Base-by-base conservation (phyloP, 2,113 vertebrate species). In the Corydoras maculifer region DNA sequence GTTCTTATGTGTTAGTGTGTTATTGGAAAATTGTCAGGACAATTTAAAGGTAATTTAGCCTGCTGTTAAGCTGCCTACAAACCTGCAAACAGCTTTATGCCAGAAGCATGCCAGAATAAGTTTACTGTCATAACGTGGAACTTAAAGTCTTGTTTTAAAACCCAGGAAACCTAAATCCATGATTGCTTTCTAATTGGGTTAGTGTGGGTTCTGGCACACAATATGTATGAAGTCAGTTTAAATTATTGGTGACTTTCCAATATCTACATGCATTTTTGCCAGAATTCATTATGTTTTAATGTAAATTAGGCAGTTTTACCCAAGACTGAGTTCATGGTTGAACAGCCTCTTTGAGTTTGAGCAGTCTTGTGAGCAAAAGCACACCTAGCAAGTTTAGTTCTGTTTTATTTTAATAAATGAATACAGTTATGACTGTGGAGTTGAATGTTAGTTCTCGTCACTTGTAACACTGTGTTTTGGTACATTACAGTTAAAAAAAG, bases 21-120 rank as follows among this genome's bases (percentile, higher is more conserved):
- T 25, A 70, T 8, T 65, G 31, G 6, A 30, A 59, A 61, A 10
- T 55, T 59, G 57, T 69, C 65, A 70, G 58, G 53, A 58, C 30
- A 54, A 57, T 57, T 57, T n/a, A 57, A n/a, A n/a, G 43, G 50
- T 15, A 54, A 57, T 57, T 57, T n/a, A 57, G n/a, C 6, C 51
- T 12, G 51, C 59, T 49, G 48, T 15, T 32, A 43, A n/a, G 8
- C 29, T 11, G 58, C 57, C 12, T 48, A 10, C 30, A 57, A 43
- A 59, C 14, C 25, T 13, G 29, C 31, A 30, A 61, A 51, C 12
- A 14, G 3, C 50, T 65, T 51, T 51, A 13, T 51, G 15, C 63
- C 60, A 55, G 51, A 54, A 70, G 25, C 43, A 53, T n/a, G 8
- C 31, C 11, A 53, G 49, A 48, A 64, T 43, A 58, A 13, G 48